Base-by-base conservation (phyloP, 2,113 vertebrate species). In the Pavo muticus region DNA sequence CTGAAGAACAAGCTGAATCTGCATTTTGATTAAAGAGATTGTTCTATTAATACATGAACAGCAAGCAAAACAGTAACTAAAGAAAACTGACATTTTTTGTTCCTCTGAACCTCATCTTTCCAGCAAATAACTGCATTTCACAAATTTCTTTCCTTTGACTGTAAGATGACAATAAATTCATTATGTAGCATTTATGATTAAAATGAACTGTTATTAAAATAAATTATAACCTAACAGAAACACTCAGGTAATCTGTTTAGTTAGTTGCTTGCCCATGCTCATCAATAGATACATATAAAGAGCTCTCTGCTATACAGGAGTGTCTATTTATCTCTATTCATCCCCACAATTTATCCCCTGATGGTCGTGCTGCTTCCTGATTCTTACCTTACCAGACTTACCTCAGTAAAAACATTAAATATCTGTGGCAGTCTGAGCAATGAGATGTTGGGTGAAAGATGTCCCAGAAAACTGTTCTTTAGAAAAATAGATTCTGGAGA, bases 41-140 rank as follows among this genome's bases (percentile, higher is more conserved):
- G 25, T 94, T 96, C 70, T 93, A 95, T 96, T 95, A 96, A 94
- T 81, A 96, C 97, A 83, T 81, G 59, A 96, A 93, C 70, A 82
- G 76, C 6, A 44, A 94, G 71, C 27, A 87, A 93, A 95, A 78
- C 9, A 92, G 39, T 59, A 96, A 48, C 85, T 67, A 75, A 64
- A 94, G 44, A 93, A 91, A 78, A 91, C 77, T 83, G 18, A 20
- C 82, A 72, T 9, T 37, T 86, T 72, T 60, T 40, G 63, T 94
- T 94, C 61, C 52, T 61, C 2, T 68, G 76, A 94, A 11, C 4
- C 3, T 68, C 30, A n/a, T 35, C 64, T 93, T 88, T 39, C 61
- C 76, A 76, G 30, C 30, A 90, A 90, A 61, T 6, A n/a, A n/a
- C 23, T 1, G 2, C 42, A 76, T 73, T 78, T 87, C 65, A 27